Evolutionary conservation across 2,113 vertebrate genomes (phyloP), one percentile per base, ranked within the genome.

Genomic region (Ifrita kowaldi): DNA sequence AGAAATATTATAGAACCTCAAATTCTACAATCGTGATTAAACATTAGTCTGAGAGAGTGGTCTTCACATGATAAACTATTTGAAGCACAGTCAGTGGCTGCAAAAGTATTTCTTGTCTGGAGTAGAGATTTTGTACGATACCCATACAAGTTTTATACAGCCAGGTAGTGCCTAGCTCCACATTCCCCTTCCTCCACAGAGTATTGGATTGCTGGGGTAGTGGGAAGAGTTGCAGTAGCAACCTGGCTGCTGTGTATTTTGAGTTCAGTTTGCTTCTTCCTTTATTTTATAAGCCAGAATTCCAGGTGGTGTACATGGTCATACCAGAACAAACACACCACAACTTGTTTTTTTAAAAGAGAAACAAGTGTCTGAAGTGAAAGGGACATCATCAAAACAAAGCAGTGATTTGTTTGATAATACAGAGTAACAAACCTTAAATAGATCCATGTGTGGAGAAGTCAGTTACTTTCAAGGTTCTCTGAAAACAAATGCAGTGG

Each of bases 341-440:
- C 64, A 71, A 24, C n/a, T 64, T 26, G 3, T 2, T 42, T 89
- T 63, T 57, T 13, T 6, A 3, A 32, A 33, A 41, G 68, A 74
- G 12, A 59, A 74, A 18, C 19, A 67, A 37, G 11, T 89, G 83
- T 62, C 30, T 46, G 9, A 89, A 93, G 24, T 65, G 56, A 73
- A 96, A 94, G 30, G 13, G 23, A 50, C 37, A 37, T 73, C 11
- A 80, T 42, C 32, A 94, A 89, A 95, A 79, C 35, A 90, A 37
- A 91, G 33, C 33, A 55, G 39, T 65, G 62, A 41, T 83, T 77
- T 87, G 44, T 87, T 87, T 91, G 35, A 30, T 88, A 79, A 42
- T 67, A 64, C 16, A 62, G 11, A 68, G 57, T 42, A 87, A 37
- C 39, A 69, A 47, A 67, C 33, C 20, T 76, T 83, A 91, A 95